These are phyloP conservation scores for Zenarchopterus dispar DNA, from an alignment of 2,797 vertebrate species.

Conservation along the genomic window DNA sequence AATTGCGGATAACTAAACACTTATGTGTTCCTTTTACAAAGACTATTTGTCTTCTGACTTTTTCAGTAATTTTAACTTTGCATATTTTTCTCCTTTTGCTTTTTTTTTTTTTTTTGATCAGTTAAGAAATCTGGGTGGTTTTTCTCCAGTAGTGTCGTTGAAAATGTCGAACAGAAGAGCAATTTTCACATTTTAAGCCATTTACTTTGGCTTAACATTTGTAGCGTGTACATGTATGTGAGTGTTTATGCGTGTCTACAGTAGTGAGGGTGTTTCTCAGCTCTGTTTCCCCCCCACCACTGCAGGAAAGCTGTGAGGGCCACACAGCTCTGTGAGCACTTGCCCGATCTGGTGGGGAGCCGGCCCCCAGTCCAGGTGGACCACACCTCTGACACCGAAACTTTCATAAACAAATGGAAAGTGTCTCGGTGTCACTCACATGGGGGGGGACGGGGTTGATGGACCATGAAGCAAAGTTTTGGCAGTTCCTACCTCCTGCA, in stretches of 20 bases:
- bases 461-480: slow-evolving; percentile 32
- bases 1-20: slow-evolving; percentile 5
- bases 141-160: no score
- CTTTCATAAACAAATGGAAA: slow-evolving; percentile 22
- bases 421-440: slow-evolving; percentile 31
- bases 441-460: slow-evolving; percentile 18
- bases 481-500: slow-evolving; percentile 29
- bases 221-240: no score
- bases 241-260: no score
- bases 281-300: slow-evolving; percentile 14
- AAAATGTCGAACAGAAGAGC: no score
- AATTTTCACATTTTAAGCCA: no score
- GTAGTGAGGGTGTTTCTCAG: no score
- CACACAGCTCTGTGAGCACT: slow-evolving; percentile 68
- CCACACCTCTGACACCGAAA: slow-evolving; percentile 47
- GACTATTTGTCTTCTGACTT: slow-evolving; percentile 6
- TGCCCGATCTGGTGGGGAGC: slow-evolving; percentile 35
- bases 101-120: no score
- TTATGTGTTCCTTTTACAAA: not conserved
- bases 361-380: slow-evolving; percentile 36
- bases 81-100: no score
- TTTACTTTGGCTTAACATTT: no score
- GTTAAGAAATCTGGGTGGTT: no score
- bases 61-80: not conserved
- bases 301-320: slow-evolving; percentile 82